Percentiles rank a stretch among this genome's conserved stretches.
Evolutionary conservation across 1,140 invertebrate genomes (phyloP).

Genomic region (Lepidurus packardi): DNA sequence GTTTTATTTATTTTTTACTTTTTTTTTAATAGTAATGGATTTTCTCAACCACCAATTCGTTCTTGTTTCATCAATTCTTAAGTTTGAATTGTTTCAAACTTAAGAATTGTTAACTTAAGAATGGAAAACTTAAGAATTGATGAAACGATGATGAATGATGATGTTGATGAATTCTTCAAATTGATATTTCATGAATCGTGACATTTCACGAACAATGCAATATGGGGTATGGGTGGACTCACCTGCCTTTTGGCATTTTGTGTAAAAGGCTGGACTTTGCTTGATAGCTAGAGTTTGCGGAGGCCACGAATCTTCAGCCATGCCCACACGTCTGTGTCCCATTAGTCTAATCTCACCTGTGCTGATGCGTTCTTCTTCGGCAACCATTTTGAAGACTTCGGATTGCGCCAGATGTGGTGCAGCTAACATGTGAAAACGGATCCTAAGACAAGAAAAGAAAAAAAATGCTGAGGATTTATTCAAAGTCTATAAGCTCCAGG

Average conservation of each 20-base stretch:
- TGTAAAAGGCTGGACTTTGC: not conserved
- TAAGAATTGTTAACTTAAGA: too few species aligned
- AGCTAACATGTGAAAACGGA: constrained; percentile 14
- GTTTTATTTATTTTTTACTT: too few species aligned
- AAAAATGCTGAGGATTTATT: not conserved
- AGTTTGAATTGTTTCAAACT: too few species aligned
- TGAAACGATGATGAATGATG: too few species aligned
- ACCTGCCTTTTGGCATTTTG: not conserved
- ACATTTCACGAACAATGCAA: not conserved
- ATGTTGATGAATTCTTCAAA: too few species aligned
- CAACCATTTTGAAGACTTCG: constrained; percentile 27
- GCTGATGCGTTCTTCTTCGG: constrained; percentile 26
- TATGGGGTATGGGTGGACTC: not conserved
- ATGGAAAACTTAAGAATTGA: too few species aligned
- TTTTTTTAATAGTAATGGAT: too few species aligned
- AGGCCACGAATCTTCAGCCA: not conserved
- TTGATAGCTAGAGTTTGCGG: not conserved
- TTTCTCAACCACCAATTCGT: too few species aligned
- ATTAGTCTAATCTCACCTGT: constrained; percentile 10
- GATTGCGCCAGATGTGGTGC: constrained; percentile 22
- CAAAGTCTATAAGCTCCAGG: not conserved
- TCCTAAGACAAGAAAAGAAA: constrained; percentile 20
- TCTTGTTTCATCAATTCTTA: too few species aligned
- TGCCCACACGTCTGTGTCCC: not conserved
- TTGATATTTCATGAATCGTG: not conserved